A percentile compares a stretch with the other conserved stretches of the same genome.
These are phyloP conservation scores for Nothocercus nigrocapillus DNA, from an alignment of 2,113 vertebrate genomes.

Conservation along the genomic window DNA sequence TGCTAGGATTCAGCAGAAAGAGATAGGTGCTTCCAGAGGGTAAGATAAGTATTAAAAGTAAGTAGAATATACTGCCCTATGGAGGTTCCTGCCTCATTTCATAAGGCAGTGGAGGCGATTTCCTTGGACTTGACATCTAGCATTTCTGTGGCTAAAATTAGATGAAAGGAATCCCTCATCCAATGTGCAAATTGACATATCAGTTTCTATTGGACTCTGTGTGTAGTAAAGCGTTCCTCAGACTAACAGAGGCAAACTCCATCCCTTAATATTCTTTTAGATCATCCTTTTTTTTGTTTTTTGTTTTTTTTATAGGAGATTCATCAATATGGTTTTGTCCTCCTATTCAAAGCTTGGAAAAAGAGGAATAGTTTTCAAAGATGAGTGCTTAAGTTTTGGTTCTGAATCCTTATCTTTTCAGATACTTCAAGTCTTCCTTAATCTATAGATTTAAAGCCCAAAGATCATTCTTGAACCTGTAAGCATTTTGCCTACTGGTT, in stretches of 20 bases:
- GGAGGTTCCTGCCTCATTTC: neutral
- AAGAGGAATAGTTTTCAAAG: neutral
- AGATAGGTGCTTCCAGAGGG: neutral
- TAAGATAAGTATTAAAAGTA: neutral
- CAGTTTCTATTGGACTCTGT: neutral
- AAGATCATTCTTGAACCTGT: neutral
- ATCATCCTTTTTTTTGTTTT: neutral
- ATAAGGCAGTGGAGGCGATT: neutral
- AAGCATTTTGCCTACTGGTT: neutral
- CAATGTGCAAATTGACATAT: neutral
- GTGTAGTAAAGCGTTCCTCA: neutral
- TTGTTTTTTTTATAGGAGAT: neutral
- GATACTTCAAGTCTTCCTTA: neutral
- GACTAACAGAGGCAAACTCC: neutral
- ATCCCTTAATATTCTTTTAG: neutral
- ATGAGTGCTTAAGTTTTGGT: neutral
- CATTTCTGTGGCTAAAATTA: constrained; percentile 11
- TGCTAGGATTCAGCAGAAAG: neutral
- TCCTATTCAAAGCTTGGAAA: neutral
- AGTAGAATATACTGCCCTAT: neutral
- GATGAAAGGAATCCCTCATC: neutral
- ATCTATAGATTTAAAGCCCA: neutral
- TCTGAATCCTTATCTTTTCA: neutral
- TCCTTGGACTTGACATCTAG: neutral
- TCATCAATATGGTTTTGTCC: neutral